phyloP scores from a whole-genome alignment of 2,113 vertebrate genomes.

The Phaethornis superciliosus region DNA sequence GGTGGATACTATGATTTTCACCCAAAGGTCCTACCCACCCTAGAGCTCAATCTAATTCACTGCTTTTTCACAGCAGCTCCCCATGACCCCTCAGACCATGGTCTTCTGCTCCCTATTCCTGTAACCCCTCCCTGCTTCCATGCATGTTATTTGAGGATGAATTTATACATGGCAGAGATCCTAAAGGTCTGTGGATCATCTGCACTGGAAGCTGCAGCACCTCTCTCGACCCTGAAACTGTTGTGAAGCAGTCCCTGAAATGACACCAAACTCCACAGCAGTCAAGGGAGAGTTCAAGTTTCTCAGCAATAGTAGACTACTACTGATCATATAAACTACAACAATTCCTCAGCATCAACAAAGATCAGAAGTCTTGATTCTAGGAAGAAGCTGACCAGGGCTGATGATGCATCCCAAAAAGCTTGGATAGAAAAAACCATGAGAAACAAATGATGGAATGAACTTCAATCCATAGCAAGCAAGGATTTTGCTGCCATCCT shows the following conservation, averaged over 20 bases:
- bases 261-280: not conserved
- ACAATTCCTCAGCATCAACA: not conserved
- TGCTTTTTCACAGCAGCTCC: not conserved
- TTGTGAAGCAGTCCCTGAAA: not conserved
- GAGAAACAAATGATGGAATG: not conserved
- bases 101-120: not conserved
- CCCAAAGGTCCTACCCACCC: not conserved
- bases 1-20: not conserved
- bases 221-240: not conserved
- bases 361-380: not conserved
- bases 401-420: not conserved
- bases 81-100: not conserved
- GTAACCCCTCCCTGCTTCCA: not conserved
- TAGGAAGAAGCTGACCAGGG: not conserved
- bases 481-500: accelerated
- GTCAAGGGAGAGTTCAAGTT: not conserved
- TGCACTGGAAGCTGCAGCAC: not conserved
- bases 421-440: not conserved
- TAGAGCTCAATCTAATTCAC: not conserved
- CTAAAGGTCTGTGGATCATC: accelerated
- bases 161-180: not conserved
- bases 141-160: not conserved
- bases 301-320: not conserved
- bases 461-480: not conserved
- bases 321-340: not conserved